Base-by-base conservation (phyloP, 1,140 invertebrate species). In the Cherax quadricarinatus region DNA sequence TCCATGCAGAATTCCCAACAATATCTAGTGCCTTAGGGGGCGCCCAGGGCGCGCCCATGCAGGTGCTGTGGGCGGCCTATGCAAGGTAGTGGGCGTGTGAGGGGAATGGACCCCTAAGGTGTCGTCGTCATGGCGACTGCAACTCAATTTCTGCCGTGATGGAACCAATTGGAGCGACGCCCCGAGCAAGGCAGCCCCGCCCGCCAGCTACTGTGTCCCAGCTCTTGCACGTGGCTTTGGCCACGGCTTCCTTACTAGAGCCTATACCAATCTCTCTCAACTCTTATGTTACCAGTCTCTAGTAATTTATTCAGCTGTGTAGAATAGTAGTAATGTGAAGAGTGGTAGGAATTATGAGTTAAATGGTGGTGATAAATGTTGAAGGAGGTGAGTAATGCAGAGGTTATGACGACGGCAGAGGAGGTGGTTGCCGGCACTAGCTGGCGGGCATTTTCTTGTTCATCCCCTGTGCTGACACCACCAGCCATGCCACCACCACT, bases 81-180 rank as follows among this genome's bases (percentile, higher is more conserved):
- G 73, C 66, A 82, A 49, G 80, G 62, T 41, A 66, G 87, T 75
- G 80, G 90, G 82, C 82, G 92, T 75, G 79, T 89, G 88, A 89
- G 90, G 70, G 89, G 84, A 85, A 48, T 89, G 82, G 48, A 48
- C 87, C 93, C 89, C 93, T 91, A 93, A 93, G 95, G 94, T 94
- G 92, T 94, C 95, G 95, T 96, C 95, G 94, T 95, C 95, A 96
- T 96, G 95, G 96, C 95, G 95, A 96, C 96, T 94, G 94, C 95
- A 96, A 96, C 96, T 96, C 96, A 96, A 96, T 96, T 96, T 96
- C 96, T 95, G 95, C 95, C 95, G 94, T 94, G 93, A 94, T 94
- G 94, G 94, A 94, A 94, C 94, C 94, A 94, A 94, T 94, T 94
- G 93, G 94, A 93, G 93, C 83, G 73, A 85, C 89, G 89, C 89